These are phyloP conservation scores for Hartigia nigra DNA, from an alignment of 2,888 invertebrate species.

Conservation along the genomic window DNA sequence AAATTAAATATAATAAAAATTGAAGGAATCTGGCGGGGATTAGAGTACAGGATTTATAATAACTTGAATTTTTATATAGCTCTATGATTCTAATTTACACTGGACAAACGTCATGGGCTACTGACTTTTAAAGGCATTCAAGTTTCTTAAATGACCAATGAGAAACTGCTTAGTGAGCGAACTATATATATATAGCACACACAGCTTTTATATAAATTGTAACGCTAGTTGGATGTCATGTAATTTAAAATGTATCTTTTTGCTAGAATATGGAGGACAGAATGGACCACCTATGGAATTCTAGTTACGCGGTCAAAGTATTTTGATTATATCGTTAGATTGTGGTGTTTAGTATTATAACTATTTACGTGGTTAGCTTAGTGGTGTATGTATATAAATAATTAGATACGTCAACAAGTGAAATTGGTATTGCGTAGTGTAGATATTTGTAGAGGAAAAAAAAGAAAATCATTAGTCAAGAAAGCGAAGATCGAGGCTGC, in stretches of 20 bases:
- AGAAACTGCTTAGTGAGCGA: not conserved
- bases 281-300: no score
- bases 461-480: slow-evolving; percentile 8
- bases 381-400: not conserved
- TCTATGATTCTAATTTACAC: not conserved
- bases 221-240: no score
- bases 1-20: not conserved
- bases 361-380: not conserved
- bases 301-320: not conserved
- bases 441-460: not conserved
- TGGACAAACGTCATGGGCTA: not conserved
- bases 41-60: not conserved
- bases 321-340: not conserved
- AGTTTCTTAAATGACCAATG: not conserved
- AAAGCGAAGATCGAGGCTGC: slow-evolving; percentile 7
- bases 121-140: not conserved
- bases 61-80: not conserved
- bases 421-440: not conserved
- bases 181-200: not conserved
- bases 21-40: not conserved
- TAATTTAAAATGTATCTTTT: no score
- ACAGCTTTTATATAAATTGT: no score
- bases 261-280: no score
- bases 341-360: not conserved
- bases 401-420: not conserved